Conservation (phyloP, 2,888 invertebrate species). For the Endotricha flammealis region DNA sequence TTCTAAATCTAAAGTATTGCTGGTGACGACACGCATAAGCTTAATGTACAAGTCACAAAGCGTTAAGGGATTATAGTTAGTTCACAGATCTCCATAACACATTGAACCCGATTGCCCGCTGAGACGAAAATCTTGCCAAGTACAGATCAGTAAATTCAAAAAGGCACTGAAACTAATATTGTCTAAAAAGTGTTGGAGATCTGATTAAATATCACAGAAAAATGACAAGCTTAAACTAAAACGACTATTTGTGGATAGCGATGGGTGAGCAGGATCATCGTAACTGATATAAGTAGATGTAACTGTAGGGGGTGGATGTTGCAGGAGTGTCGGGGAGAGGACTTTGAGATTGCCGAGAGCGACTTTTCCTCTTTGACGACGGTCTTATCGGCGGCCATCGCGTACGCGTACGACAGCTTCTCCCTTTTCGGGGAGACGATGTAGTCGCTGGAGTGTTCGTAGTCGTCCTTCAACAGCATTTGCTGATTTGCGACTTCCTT, state of each 20-base stretch:
- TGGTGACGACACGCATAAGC: constrained; percentile 31
- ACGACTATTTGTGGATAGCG: constrained; percentile 82
- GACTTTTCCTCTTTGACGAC: constrained; percentile 66
- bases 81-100: constrained; percentile 39
- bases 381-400: constrained; percentile 47
- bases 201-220: constrained; percentile 45
- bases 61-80: constrained; percentile 23
- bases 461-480: constrained; percentile 50
- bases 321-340: constrained; percentile 65
- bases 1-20: constrained; percentile 26
- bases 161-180: constrained; percentile 63
- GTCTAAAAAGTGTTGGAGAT: constrained; percentile 46
- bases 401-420: constrained; percentile 49
- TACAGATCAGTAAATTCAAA: constrained; percentile 20
- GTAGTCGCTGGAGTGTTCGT: constrained; percentile 45
- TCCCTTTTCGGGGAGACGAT: constrained; percentile 57
- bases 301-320: constrained; percentile 82
- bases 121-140: constrained; percentile 6
- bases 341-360: constrained; percentile 72
- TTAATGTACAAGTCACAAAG: constrained; percentile 26
- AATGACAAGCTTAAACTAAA: constrained; percentile 73
- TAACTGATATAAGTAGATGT: constrained; percentile 81
- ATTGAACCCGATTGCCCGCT: constrained; percentile 7
- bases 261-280: constrained; percentile 82
- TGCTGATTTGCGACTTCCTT: constrained; percentile 65